Evolutionary conservation across 2,113 vertebrate genomes (phyloP), one percentile per base, ranked within the genome.

Genomic region (Pithys albifrons): DNA sequence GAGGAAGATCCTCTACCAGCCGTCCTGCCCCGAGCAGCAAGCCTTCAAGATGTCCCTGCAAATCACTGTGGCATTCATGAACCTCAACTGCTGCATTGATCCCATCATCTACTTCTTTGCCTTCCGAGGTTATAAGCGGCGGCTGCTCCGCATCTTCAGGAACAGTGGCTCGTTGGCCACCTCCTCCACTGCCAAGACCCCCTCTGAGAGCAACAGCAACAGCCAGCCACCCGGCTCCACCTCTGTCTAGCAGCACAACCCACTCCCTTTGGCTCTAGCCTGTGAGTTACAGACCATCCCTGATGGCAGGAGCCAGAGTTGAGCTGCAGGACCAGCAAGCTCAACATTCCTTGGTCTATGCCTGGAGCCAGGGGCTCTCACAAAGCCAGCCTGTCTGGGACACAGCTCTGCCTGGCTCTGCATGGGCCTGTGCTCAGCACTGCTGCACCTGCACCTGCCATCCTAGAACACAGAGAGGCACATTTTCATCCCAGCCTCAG

Each of bases 91-190:
- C 95, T 98, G 98, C 96, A 96, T 98, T 3, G 98, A 99, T 76
- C 98, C 98, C 19, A 71, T 99, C 77, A 98, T 98, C 96, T 99
- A 99, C 97, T 99, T 99, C 96, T 99, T 99, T 0, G 98, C 98
- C 23, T 99, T 99, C 41, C 98, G 98, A 57, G 97, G 97, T 14
- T 98, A 99, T 92, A 98, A 99, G 96, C 96, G 97, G 92, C 97
- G 97, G 59, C 97, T 99, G 93, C 88, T 98, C 48, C 96, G 97
- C 64, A 85, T 99, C 78, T 98, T 99, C 84, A 98, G 95, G 94
- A 97, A 95, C 83, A 98, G 97, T 5, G 96, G 97, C 25, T 97
- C 97, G 0, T 75, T 96, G n/a, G 96, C 97, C 15, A 91, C 94
- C 13, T 89, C 96, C 17, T 97, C 97, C 49, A 97, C 97, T 29